Conservation (phyloP, 2,797 vertebrate species). For the Enteromius thamalakanensis region DNA sequence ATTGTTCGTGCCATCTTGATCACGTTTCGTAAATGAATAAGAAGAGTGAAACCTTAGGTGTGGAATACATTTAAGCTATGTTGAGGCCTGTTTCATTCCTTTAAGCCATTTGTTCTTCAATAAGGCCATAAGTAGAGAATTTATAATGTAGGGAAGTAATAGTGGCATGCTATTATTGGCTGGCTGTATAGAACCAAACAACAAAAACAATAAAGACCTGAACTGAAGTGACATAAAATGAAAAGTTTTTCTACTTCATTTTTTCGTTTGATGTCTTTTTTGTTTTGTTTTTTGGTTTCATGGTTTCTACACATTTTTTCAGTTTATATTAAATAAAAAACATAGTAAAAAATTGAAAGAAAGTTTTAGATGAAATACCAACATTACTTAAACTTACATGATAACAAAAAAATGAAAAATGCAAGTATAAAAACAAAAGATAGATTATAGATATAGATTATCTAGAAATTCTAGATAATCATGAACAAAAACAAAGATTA, state of each 20-base stretch:
- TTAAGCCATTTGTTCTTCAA: background rate
- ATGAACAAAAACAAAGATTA: background rate
- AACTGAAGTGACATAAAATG: background rate
- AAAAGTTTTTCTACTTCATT: no score
- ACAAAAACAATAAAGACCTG: background rate
- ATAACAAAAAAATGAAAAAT: no score
- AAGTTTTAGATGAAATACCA: no score
- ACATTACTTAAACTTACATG: no score
- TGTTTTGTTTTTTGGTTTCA: no score
- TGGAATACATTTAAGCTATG: constrained; percentile 5
- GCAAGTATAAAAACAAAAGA: no score
- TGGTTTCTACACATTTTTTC: no score
- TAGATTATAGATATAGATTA: no score
- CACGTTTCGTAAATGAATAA: background rate
- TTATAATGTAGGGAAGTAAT: background rate
- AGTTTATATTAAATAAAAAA: no score
- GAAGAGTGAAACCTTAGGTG: background rate
- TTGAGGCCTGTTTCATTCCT: background rate
- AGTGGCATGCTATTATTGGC: background rate
- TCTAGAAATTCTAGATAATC: background rate
- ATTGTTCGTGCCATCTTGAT: constrained; percentile 5
- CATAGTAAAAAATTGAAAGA: no score
- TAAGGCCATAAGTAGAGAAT: background rate
- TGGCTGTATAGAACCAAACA: background rate
- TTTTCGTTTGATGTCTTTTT: no score